Conservation (phyloP, 2,113 vertebrate species). For the Pao palembangensis region DNA sequence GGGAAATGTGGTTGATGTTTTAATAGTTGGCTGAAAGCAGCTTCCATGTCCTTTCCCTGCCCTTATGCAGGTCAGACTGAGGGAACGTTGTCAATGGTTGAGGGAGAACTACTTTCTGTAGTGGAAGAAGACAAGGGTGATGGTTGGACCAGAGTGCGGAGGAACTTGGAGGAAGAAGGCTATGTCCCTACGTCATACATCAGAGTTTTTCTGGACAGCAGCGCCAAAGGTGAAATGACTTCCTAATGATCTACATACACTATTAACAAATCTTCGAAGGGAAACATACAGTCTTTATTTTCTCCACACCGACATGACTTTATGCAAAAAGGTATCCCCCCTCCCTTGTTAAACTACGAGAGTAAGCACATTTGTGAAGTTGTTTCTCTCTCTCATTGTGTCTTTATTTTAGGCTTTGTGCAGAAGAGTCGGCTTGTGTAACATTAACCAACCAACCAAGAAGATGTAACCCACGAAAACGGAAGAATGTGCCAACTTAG, state of each 20-base stretch:
- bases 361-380: too few relatives aligned
- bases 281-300: neutral
- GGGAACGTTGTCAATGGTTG: conserved; percentile 90
- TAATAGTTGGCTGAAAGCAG: too few relatives aligned
- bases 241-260: conserved; percentile 31
- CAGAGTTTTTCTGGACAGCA: conserved; percentile 93
- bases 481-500: conserved; percentile 37
- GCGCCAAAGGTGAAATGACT: conserved; percentile 96
- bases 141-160: conserved; percentile 92
- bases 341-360: too few relatives aligned
- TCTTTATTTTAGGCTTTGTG: conserved; percentile 58
- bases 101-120: conserved; percentile 90
- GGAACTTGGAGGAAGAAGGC: conserved; percentile 91
- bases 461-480: conserved; percentile 48
- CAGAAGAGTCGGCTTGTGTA: conserved; percentile 66
- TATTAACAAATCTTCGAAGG: neutral
- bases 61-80: conserved; percentile 88
- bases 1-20: too few relatives aligned
- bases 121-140: conserved; percentile 98
- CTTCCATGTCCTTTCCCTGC: neutral
- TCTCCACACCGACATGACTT: too few relatives aligned
- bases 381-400: conserved; percentile 12
- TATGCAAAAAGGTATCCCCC: too few relatives aligned
- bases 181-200: conserved; percentile 97
- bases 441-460: conserved; percentile 26